These are phyloP conservation scores for Microctonus hyperodae DNA, from an alignment of 2,888 invertebrate genomes.

Conservation along the genomic window DNA sequence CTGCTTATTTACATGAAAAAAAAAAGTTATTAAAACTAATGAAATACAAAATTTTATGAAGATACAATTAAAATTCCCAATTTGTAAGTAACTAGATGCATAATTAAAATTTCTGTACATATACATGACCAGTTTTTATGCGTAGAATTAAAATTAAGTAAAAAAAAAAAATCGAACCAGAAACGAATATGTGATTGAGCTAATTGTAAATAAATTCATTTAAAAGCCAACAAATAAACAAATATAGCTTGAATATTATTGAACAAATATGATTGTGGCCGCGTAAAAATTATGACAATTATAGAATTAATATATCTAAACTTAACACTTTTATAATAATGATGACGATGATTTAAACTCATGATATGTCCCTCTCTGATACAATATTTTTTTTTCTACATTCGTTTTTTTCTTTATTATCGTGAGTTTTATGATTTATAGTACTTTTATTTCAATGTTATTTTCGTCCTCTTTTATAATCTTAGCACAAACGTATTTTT, in stretches of 20 bases:
- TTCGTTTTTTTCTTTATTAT: background rate
- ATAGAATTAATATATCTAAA: constrained; percentile 16
- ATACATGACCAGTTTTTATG: background rate
- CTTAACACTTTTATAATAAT: constrained; percentile 8
- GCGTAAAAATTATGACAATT: constrained; percentile 3
- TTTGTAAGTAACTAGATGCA: background rate
- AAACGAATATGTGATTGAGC: background rate
- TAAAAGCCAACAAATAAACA: background rate
- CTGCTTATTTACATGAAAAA: constrained; percentile 48
- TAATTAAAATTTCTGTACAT: background rate
- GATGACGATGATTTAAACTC: constrained; percentile 17
- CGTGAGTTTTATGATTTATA: background rate
- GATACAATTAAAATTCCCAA: background rate
- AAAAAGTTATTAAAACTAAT: background rate
- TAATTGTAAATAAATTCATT: background rate
- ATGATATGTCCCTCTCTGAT: constrained; percentile 10
- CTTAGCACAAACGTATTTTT: constrained; percentile 20
- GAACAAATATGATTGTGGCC: background rate
- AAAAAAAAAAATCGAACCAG: constrained; percentile 10
- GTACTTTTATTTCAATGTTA: constrained; percentile 10
- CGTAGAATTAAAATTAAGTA: background rate
- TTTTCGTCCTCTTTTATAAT: background rate
- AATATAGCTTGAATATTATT: background rate
- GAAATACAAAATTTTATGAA: background rate
- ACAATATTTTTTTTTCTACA: background rate